phyloP scores from a whole-genome alignment of 2,113 vertebrate genomes.

The Mormoops blainvillei region DNA sequence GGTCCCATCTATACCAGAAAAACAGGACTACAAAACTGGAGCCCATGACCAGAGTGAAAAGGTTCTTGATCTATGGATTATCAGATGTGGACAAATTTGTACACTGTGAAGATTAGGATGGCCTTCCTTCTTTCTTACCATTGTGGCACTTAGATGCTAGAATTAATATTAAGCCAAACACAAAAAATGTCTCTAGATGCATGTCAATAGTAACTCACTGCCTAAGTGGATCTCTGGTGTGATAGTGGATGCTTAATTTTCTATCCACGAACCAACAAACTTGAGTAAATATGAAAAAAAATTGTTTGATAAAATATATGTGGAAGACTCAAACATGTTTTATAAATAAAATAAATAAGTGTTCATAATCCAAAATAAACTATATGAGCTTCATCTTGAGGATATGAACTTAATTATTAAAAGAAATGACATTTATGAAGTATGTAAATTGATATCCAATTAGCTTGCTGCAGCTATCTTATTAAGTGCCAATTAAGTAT shows the following conservation, averaged over 20 bases:
- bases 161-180: background rate
- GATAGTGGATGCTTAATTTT: background rate
- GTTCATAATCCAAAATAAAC: slow-evolving; percentile 12
- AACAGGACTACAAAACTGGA: background rate
- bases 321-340: background rate
- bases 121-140: background rate
- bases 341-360: background rate
- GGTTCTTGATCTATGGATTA: background rate
- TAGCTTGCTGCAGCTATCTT: slow-evolving; percentile 74
- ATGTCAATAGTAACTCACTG: background rate
- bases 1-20: background rate
- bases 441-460: slow-evolving; percentile 76
- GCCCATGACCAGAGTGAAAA: background rate
- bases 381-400: slow-evolving; percentile 42
- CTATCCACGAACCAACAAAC: background rate
- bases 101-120: background rate
- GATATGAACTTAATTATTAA: slow-evolving; percentile 60
- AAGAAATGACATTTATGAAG: slow-evolving; percentile 73
- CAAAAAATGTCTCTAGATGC: background rate
- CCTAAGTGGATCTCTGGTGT: background rate
- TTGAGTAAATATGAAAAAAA: background rate
- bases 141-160: background rate
- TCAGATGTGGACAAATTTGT: background rate
- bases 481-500: slow-evolving; percentile 79
- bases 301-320: background rate